Evolutionary conservation across 2,113 vertebrate species (phyloP).

Genomic region (Oxyruncus cristatus): DNA sequence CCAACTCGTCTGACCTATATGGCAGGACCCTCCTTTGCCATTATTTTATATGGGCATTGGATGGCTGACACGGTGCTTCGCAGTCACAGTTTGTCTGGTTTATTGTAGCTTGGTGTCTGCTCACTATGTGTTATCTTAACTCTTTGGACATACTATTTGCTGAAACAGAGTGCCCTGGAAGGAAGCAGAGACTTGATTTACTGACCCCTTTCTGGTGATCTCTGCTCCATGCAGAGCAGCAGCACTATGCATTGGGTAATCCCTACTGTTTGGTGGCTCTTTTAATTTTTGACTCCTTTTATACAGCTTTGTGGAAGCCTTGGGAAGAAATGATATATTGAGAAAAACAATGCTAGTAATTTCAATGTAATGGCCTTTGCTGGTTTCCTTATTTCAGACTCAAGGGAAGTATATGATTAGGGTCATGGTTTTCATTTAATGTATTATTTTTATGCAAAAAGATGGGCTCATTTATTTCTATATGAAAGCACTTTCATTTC

Average conservation of each 20-base stretch:
- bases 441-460: background rate
- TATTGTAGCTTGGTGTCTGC: background rate
- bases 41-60: background rate
- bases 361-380: background rate
- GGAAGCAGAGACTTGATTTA: background rate
- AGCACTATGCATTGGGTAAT: background rate
- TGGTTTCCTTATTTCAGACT: slow-evolving; percentile 3
- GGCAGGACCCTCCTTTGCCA: background rate
- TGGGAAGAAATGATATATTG: background rate
- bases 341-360: background rate
- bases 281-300: background rate
- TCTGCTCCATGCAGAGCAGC: background rate
- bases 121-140: background rate
- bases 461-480: background rate
- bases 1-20: background rate
- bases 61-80: background rate
- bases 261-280: background rate
- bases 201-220: background rate
- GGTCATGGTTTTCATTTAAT: background rate
- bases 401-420: background rate
- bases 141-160: background rate
- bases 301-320: background rate
- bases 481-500: background rate
- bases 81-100: background rate
- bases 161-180: background rate